phyloP scores from a whole-genome alignment of 2,888 invertebrate species.

The Hydropsyche betteni region DNA sequence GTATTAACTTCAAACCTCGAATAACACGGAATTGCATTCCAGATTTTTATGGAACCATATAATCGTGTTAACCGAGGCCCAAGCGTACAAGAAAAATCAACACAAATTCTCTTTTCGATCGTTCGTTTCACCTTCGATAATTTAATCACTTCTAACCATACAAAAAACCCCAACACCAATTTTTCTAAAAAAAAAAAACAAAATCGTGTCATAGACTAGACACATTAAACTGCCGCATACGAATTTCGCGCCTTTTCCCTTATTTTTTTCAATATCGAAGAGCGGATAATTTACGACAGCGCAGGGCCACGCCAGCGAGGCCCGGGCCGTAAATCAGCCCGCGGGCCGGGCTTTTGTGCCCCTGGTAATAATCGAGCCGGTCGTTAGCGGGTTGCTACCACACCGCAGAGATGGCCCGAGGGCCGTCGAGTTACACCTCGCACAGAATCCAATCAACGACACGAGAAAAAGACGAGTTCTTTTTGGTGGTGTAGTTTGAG shows the following conservation, averaged over 20 bases:
- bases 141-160: too few species aligned
- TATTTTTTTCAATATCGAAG: slow-evolving; percentile 35
- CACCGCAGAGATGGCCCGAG: not conserved
- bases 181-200: too few species aligned
- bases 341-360: slow-evolving; percentile 28
- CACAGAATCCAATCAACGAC: slow-evolving; percentile 30
- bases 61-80: too few species aligned
- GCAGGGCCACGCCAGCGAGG: not conserved
- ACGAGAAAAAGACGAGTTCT: slow-evolving; percentile 7
- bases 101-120: too few species aligned
- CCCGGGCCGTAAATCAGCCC: slow-evolving; percentile 36
- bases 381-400: slow-evolving; percentile 34
- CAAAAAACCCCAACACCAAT: too few species aligned
- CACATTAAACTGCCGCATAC: too few species aligned
- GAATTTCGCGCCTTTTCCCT: slow-evolving; percentile 6
- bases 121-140: too few species aligned
- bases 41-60: too few species aligned
- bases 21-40: too few species aligned
- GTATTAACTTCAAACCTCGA: too few species aligned
- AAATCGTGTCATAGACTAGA: too few species aligned
- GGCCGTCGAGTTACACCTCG: slow-evolving; percentile 28
- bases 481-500: not conserved
- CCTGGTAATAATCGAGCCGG: slow-evolving; percentile 36
- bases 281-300: slow-evolving; percentile 22
- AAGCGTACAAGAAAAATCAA: too few species aligned